Percentiles rank a stretch among this genome's conserved stretches.
Conservation (phyloP, 2,888 invertebrate genomes). For the Fabriciana adippe region DNA sequence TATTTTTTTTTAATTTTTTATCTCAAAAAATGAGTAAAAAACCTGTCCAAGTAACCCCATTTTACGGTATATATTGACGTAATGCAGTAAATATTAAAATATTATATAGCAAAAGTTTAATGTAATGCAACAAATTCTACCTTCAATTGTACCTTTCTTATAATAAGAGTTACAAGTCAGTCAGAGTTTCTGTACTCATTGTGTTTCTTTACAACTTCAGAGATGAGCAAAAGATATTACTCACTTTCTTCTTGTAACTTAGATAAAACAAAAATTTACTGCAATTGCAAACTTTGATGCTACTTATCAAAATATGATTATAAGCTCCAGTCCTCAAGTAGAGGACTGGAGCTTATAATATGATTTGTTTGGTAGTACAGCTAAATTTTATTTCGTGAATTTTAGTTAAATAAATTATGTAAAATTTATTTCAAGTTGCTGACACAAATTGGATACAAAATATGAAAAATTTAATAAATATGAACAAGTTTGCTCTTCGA, state of each 20-base stretch:
- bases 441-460: slow-evolving; percentile 13
- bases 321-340: background rate
- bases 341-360: background rate
- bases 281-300: too few species aligned
- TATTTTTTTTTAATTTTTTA: too few species aligned
- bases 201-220: background rate
- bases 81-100: too few species aligned
- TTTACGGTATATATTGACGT: too few species aligned
- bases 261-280: too few species aligned
- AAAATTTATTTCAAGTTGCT: slow-evolving; percentile 13
- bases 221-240: background rate
- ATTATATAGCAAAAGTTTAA: too few species aligned
- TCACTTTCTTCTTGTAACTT: too few species aligned
- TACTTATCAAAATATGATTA: too few species aligned
- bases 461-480: slow-evolving; percentile 21
- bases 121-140: too few species aligned
- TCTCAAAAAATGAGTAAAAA: too few species aligned
- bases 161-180: background rate
- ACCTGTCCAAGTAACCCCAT: too few species aligned
- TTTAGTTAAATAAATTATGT: background rate
- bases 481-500: slow-evolving; percentile 23
- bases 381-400: background rate
- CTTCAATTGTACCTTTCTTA: too few species aligned
- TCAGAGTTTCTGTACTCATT: background rate
- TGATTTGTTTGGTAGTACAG: background rate